A percentile compares a stretch with the other conserved stretches of the same genome.
These are phyloP conservation scores for Anticlea derivata DNA, from an alignment of 2,888 invertebrate genomes.

Conservation along the genomic window DNA sequence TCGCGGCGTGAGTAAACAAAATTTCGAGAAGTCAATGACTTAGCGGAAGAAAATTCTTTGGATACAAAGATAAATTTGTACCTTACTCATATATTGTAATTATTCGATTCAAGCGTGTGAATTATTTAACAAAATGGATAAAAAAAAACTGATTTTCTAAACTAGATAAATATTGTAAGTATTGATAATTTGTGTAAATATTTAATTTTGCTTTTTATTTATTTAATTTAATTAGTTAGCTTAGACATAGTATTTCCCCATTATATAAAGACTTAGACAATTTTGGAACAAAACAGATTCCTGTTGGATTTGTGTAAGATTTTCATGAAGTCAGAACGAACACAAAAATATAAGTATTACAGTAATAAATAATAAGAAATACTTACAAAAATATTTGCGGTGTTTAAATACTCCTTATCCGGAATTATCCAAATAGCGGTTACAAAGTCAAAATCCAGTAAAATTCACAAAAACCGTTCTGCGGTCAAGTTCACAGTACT, in stretches of 20 bases:
- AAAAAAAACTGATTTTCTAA: no score
- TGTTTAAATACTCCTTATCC: constrained; percentile 68
- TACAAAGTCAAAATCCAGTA: constrained; percentile 72
- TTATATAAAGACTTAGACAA: not conserved
- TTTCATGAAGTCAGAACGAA: no score
- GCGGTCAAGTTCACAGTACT: constrained; percentile 63
- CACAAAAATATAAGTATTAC: not conserved
- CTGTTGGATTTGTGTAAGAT: constrained; percentile 17
- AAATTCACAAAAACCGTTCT: constrained; percentile 55
- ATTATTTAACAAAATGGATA: no score
- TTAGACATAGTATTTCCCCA: no score
- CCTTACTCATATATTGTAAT: constrained; percentile 6
- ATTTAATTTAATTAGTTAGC: no score
- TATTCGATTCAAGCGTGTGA: no score
- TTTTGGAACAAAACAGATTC: constrained; percentile 5
- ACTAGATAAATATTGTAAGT: no score
- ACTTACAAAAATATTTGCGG: constrained; percentile 83
- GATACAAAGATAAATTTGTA: constrained; percentile 17
- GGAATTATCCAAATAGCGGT: constrained; percentile 81
- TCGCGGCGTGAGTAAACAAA: constrained; percentile 66
- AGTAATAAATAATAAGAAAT: constrained; percentile 36
- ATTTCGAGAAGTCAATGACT: constrained; percentile 72
- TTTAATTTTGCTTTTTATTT: not conserved
- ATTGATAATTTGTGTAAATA: no score
- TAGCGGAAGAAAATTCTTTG: constrained; percentile 51